Evolutionary conservation across 2,888 invertebrate species (phyloP).

Genomic region (Drosophila sordidula): DNA sequence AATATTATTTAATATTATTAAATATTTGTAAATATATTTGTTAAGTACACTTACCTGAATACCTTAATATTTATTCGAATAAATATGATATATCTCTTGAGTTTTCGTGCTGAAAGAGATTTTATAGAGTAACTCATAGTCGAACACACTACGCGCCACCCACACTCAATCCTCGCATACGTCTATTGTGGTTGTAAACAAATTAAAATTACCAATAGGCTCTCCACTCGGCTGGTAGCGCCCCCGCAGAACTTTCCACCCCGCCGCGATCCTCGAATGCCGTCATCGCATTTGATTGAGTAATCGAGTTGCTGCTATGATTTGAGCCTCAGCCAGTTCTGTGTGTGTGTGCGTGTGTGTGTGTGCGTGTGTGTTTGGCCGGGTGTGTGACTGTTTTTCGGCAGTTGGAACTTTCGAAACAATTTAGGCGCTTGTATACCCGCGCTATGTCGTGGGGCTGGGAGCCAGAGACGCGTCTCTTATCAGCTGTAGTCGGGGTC

Average conservation of each 20-base stretch:
- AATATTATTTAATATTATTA: no score
- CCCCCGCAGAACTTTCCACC: slow-evolving; percentile 12
- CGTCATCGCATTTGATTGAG: slow-evolving; percentile 67
- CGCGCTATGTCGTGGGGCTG: slow-evolving; percentile 15
- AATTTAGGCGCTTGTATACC: slow-evolving; percentile 73
- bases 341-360: neutral
- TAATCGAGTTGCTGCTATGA: slow-evolving; percentile 71
- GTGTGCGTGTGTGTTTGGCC: neutral
- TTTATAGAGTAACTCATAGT: slow-evolving; percentile 14
- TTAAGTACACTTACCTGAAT: no score
- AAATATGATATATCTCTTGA: no score
- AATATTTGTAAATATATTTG: no score
- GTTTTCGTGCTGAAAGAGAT: neutral
- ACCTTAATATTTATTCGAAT: no score
- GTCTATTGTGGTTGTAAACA: slow-evolving; percentile 76
- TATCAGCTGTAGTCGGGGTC: slow-evolving; percentile 69
- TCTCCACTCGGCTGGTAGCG: slow-evolving; percentile 27
- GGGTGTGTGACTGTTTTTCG: slow-evolving; percentile 11
- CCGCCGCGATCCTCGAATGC: slow-evolving; percentile 14
- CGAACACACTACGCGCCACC: neutral
- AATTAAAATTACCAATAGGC: slow-evolving; percentile 70
- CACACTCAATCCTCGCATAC: slow-evolving; percentile 11
- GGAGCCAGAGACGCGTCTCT: slow-evolving; percentile 24
- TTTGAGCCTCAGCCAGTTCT: slow-evolving; percentile 42
- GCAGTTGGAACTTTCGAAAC: slow-evolving; percentile 57